Evolutionary conservation across 2,113 vertebrate genomes (phyloP).

Genomic region (Alaudala cheleensis): DNA sequence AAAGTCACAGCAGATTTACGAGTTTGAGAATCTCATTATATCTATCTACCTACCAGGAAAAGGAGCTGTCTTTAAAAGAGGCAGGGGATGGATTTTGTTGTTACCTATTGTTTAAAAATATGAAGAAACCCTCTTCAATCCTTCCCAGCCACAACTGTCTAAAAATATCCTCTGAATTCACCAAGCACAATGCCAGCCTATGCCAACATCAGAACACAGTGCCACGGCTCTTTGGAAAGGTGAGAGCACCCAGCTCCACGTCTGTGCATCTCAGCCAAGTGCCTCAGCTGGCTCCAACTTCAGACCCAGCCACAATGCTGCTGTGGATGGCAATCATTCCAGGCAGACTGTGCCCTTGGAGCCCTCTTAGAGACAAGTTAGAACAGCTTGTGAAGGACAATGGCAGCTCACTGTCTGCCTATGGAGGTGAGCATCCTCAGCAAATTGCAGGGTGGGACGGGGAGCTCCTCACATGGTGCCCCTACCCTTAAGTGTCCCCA

Average conservation of each 20-base stretch:
- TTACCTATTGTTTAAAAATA: constrained; percentile 45
- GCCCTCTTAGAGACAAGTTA: background rate
- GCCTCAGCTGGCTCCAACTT: background rate
- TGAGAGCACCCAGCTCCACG: rapidly evolving
- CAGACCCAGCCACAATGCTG: background rate
- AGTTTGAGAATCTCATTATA: constrained; percentile 42
- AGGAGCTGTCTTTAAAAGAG: constrained; percentile 4
- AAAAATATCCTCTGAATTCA: constrained; percentile 18
- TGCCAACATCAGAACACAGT: background rate
- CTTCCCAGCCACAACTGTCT: background rate
- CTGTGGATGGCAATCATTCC: background rate
- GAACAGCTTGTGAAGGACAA: background rate
- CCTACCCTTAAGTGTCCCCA: background rate
- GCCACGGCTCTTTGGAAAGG: background rate
- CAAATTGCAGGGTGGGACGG: background rate
- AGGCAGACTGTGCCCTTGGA: background rate
- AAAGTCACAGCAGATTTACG: constrained; percentile 25
- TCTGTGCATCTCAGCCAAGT: background rate
- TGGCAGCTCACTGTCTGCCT: background rate
- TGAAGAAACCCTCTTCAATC: background rate
- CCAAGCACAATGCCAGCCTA: background rate
- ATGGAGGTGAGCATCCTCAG: background rate
- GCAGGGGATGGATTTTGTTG: background rate
- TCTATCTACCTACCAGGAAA: constrained; percentile 24
- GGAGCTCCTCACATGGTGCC: background rate